Evolutionary conservation across 2,797 vertebrate species (phyloP).

Genomic region (Phrynocephalus vlangalii): DNA sequence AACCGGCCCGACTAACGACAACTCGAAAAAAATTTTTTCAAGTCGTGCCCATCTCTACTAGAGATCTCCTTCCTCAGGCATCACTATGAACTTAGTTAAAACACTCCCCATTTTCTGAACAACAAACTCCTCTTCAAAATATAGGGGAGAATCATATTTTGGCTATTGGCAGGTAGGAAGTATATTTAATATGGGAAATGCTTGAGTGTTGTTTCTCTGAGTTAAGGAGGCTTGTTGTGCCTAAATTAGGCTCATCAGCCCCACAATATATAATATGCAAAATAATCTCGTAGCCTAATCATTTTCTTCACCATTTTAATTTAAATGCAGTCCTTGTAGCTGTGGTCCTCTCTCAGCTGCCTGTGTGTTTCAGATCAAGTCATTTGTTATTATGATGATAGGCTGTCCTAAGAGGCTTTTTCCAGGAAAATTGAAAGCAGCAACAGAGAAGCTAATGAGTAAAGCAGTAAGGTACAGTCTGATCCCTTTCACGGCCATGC

Average conservation of each 20-base stretch:
- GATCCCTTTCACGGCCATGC: slow-evolving; percentile 22
- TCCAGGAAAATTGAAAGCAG: slow-evolving; percentile 52
- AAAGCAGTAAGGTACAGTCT: slow-evolving; percentile 54
- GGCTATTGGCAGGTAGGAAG: background rate
- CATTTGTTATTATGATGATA: slow-evolving; percentile 51
- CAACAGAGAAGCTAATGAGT: slow-evolving; percentile 39
- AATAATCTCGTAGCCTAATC: background rate
- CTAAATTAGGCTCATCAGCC: background rate
- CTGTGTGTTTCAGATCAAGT: slow-evolving; percentile 44
- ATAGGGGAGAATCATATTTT: background rate
- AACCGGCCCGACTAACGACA: too few relatives aligned
- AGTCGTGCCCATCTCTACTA: too few relatives aligned
- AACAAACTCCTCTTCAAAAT: background rate
- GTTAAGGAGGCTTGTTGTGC: background rate
- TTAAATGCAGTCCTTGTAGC: slow-evolving; percentile 25
- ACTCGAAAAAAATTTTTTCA: too few relatives aligned
- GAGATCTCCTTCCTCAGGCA: background rate
- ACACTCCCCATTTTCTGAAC: background rate
- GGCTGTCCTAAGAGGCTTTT: slow-evolving; percentile 24
- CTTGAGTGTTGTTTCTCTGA: background rate
- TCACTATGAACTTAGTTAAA: too few relatives aligned
- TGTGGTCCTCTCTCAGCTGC: background rate
- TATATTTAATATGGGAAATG: background rate
- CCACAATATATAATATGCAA: background rate
- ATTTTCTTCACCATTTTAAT: slow-evolving; percentile 19